Base-by-base conservation (phyloP, 2,888 invertebrate genomes). In the Lomographa bimaculata region DNA sequence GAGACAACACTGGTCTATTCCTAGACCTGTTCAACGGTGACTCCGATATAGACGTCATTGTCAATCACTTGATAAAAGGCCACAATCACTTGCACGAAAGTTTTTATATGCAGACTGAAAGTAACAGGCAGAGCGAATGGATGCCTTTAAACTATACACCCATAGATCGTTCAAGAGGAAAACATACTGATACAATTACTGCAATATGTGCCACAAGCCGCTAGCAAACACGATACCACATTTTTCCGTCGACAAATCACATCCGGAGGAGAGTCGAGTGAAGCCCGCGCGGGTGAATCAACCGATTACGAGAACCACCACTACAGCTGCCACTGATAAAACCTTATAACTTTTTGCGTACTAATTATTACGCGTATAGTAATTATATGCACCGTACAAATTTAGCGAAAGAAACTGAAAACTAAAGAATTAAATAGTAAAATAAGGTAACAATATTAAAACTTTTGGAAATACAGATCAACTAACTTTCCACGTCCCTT, bases 191-290 rank as follows among this genome's bases (percentile, higher is more conserved):
- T 71, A 67, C 68, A 78, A 77, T 77, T 79, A 76, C 71, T 72
- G 68, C 68, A 69, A 68, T 54, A 50, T 58, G 61, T 65, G 67
- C 64, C 64, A 70, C 76, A 69, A 65, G 62, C 66, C 33, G 64
- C 76, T 71, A 67, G 64, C 77, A 69, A 71, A 72, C 59, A 75
- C 73, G 84, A 87, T 86, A 82, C 78, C 76, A 82, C 85, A 83
- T 81, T 80, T 81, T 85, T 82, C 75, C 75, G 77, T 80, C 83
- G 83, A 82, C 86, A 85, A 86, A 86, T 85, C 87, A 85, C 82
- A 87, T 87, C 89, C 89, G 89, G 82, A 82, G 79, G 71, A 75
- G 73, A 75, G 66, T 47, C 58, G 60, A 66, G 64, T 64, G 69
- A 65, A 71, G 72, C 71, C 57, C 63, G 68, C 53, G 62, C 71